phyloP scores from a whole-genome alignment of 1,140 invertebrate genomes.

The Drosophila varians region DNA sequence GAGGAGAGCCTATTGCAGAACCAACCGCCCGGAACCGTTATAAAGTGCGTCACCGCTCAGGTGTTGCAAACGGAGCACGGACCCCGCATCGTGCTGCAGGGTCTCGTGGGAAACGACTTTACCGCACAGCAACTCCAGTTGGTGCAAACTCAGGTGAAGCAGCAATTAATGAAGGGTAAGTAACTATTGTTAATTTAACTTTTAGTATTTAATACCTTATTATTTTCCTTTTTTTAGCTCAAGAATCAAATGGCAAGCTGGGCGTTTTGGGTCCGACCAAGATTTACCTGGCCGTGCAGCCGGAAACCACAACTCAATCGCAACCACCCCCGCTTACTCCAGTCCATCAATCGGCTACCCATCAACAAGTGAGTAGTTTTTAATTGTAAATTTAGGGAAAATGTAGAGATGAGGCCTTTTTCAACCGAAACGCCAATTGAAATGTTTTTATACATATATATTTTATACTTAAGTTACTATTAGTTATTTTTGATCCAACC shows the following conservation, averaged over 20 bases:
- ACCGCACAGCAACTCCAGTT: constrained; percentile 90
- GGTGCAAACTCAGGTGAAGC: constrained; percentile 94
- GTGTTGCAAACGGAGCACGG: constrained; percentile 93
- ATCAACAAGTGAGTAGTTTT: constrained; percentile 83
- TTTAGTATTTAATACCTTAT: not conserved
- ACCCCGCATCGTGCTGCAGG: constrained; percentile 92
- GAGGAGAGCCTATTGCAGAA: constrained; percentile 89
- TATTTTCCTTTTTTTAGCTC: constrained; percentile 84
- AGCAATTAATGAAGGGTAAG: constrained; percentile 92
- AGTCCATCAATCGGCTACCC: constrained; percentile 82
- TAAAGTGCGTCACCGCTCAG: constrained; percentile 93
- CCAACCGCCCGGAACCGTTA: constrained; percentile 92
- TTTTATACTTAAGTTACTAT: constrained; percentile 57
- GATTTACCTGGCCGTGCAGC: constrained; percentile 93
- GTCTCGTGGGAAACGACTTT: constrained; percentile 91
- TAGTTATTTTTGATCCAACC: constrained; percentile 13
- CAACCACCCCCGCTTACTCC: constrained; percentile 85
- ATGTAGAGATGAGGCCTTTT: constrained; percentile 11
- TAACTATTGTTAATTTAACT: not conserved
- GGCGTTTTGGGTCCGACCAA: constrained; percentile 92
- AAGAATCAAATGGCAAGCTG: constrained; percentile 92
- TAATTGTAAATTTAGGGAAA: constrained; percentile 57
- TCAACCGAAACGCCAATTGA: constrained; percentile 28
- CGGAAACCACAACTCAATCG: constrained; percentile 83
- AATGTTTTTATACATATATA: constrained; percentile 16